phyloP scores from a whole-genome alignment of 2,113 vertebrate genomes.

The Calidris pygmaea region DNA sequence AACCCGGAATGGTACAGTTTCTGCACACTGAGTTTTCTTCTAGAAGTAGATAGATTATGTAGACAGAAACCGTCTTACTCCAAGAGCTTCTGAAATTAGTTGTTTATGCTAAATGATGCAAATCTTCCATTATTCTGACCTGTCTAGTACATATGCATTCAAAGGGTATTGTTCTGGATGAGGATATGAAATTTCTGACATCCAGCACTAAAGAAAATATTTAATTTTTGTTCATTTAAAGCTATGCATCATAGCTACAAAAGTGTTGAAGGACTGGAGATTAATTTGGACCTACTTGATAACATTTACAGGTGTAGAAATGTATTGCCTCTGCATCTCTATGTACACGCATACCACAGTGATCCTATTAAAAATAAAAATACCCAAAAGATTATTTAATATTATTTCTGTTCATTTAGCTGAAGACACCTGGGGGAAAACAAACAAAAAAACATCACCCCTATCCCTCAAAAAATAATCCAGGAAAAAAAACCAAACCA shows the following conservation, averaged over 20 bases:
- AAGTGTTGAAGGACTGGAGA: neutral
- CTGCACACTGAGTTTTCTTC: neutral
- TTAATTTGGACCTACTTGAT: neutral
- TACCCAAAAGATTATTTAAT: neutral
- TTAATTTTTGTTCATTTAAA: neutral
- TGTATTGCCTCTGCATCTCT: neutral
- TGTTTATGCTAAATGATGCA: neutral
- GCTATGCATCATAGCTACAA: neutral
- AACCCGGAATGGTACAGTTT: neutral
- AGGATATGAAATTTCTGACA: neutral
- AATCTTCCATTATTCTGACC: neutral
- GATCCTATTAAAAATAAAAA: neutral
- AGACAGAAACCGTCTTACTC: neutral
- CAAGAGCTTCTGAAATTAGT: neutral
- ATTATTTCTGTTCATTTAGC: neutral
- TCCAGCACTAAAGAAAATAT: neutral
- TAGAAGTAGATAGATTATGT: neutral
- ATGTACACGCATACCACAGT: neutral
- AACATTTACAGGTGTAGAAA: neutral
- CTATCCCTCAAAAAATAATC: neutral
- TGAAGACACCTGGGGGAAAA: neutral
- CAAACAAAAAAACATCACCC: neutral
- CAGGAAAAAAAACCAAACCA: neutral
- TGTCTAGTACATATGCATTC: neutral
- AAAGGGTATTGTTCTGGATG: neutral